Percentiles rank a stretch among this genome's conserved stretches.
phyloP scores from a whole-genome alignment of 2,797 vertebrate genomes.

The Dicrostonyx torquatus region DNA sequence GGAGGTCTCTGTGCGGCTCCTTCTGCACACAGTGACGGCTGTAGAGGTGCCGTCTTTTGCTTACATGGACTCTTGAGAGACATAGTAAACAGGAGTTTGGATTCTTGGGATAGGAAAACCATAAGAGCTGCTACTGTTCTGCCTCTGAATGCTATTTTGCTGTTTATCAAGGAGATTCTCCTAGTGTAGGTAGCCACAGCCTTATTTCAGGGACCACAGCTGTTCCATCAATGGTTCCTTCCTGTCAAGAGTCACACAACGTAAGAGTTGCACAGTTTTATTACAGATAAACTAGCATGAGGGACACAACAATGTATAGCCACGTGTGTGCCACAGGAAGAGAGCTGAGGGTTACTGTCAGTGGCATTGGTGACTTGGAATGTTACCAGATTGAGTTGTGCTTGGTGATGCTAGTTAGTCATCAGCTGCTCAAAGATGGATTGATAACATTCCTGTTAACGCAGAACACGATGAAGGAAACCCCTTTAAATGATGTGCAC shows the following conservation, averaged over 20 bases:
- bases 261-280: neutral
- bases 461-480: neutral
- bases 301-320: neutral
- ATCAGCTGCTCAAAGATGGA: neutral
- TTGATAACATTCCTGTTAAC: constrained; percentile 24
- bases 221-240: neutral
- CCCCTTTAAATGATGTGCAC: neutral
- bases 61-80: neutral
- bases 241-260: neutral
- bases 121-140: neutral
- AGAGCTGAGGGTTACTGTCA: neutral
- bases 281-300: neutral
- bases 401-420: neutral
- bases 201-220: neutral
- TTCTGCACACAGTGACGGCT: neutral
- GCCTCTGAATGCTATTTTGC: neutral
- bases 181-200: neutral
- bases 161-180: constrained; percentile 58
- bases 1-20: neutral
- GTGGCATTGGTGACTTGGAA: neutral
- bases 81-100: neutral
- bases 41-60: neutral
- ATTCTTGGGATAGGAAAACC: constrained; percentile 14
- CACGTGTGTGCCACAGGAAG: neutral
- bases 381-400: neutral